A percentile compares a stretch with the other conserved stretches of the same genome.
Conservation (phyloP, 2,797 vertebrate species). For the Acestrorhynchus altus region DNA sequence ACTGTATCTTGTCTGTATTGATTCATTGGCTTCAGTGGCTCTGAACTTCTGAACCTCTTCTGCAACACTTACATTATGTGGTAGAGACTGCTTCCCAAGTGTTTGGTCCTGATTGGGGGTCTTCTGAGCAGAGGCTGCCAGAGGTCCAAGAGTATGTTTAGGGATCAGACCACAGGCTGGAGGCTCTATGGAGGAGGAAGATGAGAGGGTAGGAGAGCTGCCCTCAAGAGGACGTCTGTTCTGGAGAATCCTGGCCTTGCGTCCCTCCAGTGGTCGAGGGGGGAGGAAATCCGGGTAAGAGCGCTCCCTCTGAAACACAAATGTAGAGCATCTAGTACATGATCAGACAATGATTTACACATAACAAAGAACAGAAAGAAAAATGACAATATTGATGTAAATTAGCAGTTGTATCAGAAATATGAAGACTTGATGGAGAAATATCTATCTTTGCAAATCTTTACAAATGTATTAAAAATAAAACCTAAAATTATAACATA, state of each 20-base stretch:
- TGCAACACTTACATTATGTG: background rate
- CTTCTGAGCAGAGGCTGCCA: conserved; percentile 43
- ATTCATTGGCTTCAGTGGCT: conserved; percentile 23
- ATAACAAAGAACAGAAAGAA: background rate
- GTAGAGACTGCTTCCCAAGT: background rate
- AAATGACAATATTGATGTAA: conserved; percentile 9
- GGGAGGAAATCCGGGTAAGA: conserved; percentile 70
- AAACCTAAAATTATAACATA: no score
- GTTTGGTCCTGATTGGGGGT: conserved; percentile 1
- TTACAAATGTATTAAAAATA: no score
- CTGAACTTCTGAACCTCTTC: conserved; percentile 29
- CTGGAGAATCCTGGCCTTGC: conserved; percentile 63
- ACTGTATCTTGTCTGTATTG: conserved; percentile 15
- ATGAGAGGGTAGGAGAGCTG: conserved; percentile 23
- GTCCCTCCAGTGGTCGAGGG: conserved; percentile 67
- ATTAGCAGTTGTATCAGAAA: no score
- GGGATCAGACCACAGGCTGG: conserved; percentile 26
- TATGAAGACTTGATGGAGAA: conserved; percentile 1
- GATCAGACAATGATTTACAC: background rate
- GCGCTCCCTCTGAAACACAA: conserved; percentile 72
- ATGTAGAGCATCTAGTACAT: background rate
- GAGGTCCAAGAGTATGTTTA: conserved; percentile 43
- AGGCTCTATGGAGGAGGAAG: background rate
- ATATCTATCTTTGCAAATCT: no score
- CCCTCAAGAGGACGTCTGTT: conserved; percentile 48